Conservation (phyloP, 2,113 vertebrate genomes). For the Phaetusa simplex region DNA sequence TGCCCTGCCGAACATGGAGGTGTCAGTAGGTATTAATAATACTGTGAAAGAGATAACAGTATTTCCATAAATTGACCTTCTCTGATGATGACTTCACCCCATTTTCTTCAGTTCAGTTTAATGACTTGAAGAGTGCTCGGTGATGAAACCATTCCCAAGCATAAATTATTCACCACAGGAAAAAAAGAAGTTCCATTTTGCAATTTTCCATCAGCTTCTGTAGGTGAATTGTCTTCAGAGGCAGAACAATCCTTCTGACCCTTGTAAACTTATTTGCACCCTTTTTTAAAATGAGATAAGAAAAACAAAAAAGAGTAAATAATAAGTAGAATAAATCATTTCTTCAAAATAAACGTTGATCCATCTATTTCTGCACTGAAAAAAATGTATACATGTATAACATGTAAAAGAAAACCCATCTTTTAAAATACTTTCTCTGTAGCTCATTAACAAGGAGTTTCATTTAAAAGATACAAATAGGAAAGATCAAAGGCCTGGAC, state of each 20-base stretch:
- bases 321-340: neutral
- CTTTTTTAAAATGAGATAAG: neutral
- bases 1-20: neutral
- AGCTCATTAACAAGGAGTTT: conserved; percentile 4
- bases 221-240: conserved; percentile 44
- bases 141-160: conserved; percentile 69
- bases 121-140: conserved; percentile 56
- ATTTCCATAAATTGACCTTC: conserved; percentile 75
- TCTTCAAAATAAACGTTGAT: neutral
- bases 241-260: neutral
- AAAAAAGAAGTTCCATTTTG: conserved; percentile 49
- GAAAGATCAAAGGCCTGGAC: conserved; percentile 37
- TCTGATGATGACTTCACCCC: conserved; percentile 68
- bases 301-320: neutral
- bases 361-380: neutral
- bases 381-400: neutral
- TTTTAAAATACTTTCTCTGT: neutral
- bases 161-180: conserved; percentile 68
- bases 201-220: conserved; percentile 45
- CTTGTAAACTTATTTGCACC: neutral
- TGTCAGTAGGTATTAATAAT: conserved; percentile 71
- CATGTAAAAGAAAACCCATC: neutral
- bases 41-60: conserved; percentile 65
- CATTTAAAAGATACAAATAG: neutral
- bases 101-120: conserved; percentile 71